Conservation (phyloP, 2,888 invertebrate genomes). For the Lypha dubia region DNA sequence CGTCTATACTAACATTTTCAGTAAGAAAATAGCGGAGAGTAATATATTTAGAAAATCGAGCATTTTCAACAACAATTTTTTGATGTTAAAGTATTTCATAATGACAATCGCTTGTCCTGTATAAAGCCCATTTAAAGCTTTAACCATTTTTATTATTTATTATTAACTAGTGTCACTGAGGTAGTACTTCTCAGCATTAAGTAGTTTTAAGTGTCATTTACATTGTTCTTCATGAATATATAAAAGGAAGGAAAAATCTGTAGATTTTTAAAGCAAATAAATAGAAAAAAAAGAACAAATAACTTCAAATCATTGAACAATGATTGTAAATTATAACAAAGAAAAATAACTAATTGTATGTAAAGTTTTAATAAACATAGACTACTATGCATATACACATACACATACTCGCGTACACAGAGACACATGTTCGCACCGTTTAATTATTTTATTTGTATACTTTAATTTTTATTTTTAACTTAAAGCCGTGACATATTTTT, state of each 20-base stretch:
- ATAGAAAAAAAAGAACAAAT: conserved; percentile 38
- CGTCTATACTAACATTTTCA: too few relatives aligned
- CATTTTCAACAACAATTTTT: too few relatives aligned
- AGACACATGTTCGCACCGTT: neutral
- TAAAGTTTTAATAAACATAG: neutral
- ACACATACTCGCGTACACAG: too few relatives aligned
- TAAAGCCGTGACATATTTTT: neutral
- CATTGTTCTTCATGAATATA: neutral
- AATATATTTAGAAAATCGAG: too few relatives aligned
- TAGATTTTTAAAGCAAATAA: conserved; percentile 3
- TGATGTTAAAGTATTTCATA: too few relatives aligned
- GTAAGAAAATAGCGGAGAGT: too few relatives aligned
- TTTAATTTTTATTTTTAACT: neutral
- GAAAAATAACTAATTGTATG: neutral
- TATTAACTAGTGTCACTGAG: too few relatives aligned
- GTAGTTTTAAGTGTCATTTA: conserved; percentile 8
- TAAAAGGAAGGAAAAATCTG: neutral
- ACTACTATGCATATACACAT: neutral
- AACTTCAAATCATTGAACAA: conserved; percentile 63
- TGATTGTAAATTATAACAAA: conserved; percentile 29
- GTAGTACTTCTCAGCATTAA: neutral
- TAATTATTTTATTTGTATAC: neutral
- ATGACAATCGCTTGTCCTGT: too few relatives aligned
- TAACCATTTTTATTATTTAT: too few relatives aligned
- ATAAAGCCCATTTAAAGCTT: too few relatives aligned